These are phyloP conservation scores for Dermatemys mawii DNA, from an alignment of 2,113 vertebrate species.

Conservation along the genomic window DNA sequence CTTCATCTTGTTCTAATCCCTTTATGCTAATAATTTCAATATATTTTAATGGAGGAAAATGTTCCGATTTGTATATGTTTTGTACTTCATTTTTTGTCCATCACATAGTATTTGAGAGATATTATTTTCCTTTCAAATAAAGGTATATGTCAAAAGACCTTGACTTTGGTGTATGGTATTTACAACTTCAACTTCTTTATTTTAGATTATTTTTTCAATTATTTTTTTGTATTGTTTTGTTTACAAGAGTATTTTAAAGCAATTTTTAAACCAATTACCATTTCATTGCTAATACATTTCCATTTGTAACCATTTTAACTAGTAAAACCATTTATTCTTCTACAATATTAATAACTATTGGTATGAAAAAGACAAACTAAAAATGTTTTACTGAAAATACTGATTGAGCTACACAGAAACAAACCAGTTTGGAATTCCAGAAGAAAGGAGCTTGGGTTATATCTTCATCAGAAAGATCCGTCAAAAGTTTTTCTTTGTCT, in stretches of 20 bases:
- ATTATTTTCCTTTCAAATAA: neutral
- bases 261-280: neutral
- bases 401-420: neutral
- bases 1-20: neutral
- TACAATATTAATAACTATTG: neutral
- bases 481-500: neutral
- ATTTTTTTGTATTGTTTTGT: neutral
- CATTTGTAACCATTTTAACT: neutral
- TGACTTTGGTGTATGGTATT: neutral
- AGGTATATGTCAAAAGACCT: neutral
- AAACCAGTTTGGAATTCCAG: neutral
- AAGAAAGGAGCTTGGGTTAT: neutral
- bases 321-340: neutral
- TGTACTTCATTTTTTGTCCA: neutral
- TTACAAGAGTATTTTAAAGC: neutral
- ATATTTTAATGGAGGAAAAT: neutral
- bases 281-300: neutral
- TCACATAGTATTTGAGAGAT: neutral
- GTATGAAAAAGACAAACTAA: neutral
- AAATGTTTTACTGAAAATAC: conserved; percentile 11
- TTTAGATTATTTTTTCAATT: neutral
- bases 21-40: neutral
- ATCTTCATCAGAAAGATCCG: neutral
- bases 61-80: neutral
- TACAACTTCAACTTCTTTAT: neutral